Base-by-base conservation (phyloP, 2,888 invertebrate species). In the Branchellion lobata region DNA sequence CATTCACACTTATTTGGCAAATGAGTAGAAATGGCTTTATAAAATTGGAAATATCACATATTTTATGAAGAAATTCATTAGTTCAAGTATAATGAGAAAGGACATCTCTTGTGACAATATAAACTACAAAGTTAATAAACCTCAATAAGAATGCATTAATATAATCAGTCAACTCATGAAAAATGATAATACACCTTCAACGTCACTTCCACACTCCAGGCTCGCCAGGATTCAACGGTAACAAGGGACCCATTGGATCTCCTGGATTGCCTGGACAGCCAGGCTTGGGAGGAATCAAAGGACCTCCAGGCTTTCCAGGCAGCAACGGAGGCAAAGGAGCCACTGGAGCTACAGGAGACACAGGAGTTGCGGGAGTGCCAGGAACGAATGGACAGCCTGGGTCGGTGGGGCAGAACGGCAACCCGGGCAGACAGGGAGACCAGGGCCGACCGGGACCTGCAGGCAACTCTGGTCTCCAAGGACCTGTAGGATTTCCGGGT, bases 301-400 rank as follows among this genome's bases (percentile, higher is more conserved):
- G 81, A 61, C 2, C 33, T 0, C 51, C 77, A 18, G 82, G 82
- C 3, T 57, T 57, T 8, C 61, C 61, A 24, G 61, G 61, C 8
- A n/a, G 11, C n/a, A 57, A 57, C 24, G 61, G 61, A 14, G 61
- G 21, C 21, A 57, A 57, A n/a, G 61, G 61, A 57, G 61, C 11
- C 5, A 57, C 61, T n/a, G 61, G 61, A 57, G 8, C 61, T 5
- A 57, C 61, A 5, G 61, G 61, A n/a, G 61, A 57, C 21, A 5
- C 61, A 18, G 61, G 61, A 24, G 21, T 57, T 24, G 11, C 61
- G 5, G 61, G 61, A 8, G 3, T 3, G 21, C 61, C 61, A 27
- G 75, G 75, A 0, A 27, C 27, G 18, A 21, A 51, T 18, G 82
- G 82, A 57, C 80, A 82, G 51, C 80, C 80, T 65, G 82, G 82